A percentile compares a stretch with the other conserved stretches of the same genome.
phyloP scores from a whole-genome alignment of 1,140 invertebrate species.

The Pseudobourletiella spinata region DNA sequence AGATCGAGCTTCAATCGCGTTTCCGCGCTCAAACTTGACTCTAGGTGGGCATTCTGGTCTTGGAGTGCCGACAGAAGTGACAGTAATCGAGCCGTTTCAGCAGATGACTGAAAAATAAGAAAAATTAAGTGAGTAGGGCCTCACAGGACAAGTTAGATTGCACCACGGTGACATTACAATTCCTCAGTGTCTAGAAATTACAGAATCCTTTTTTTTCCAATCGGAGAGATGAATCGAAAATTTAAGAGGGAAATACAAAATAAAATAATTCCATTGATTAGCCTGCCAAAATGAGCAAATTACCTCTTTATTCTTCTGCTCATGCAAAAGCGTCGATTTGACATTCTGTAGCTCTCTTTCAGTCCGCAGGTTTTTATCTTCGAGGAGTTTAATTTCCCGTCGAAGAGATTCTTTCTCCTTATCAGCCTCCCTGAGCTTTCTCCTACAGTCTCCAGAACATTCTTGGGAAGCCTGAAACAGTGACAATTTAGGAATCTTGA shows the following conservation, averaged over 20 bases:
- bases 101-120: constrained; percentile 17
- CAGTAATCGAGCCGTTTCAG: constrained; percentile 70
- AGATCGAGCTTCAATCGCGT: constrained; percentile 92
- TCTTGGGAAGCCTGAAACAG: constrained; percentile 27
- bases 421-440: constrained; percentile 32
- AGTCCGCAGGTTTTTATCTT: constrained; percentile 30
- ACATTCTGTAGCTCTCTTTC: constrained; percentile 35
- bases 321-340: constrained; percentile 32
- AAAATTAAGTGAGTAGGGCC: background rate
- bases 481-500: too few species aligned
- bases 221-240: too few species aligned
- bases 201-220: too few species aligned
- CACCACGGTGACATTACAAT: too few species aligned
- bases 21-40: constrained; percentile 88
- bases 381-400: constrained; percentile 24
- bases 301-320: constrained; percentile 35
- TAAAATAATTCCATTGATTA: background rate
- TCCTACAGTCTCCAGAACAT: constrained; percentile 32
- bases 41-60: constrained; percentile 77
- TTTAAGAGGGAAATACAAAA: too few species aligned
- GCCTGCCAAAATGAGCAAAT: constrained; percentile 1
- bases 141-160: too few species aligned
- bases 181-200: too few species aligned
- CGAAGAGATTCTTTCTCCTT: constrained; percentile 32
- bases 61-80: constrained; percentile 69